A percentile compares a stretch with the other conserved stretches of the same genome.
phyloP scores from a whole-genome alignment of 2,797 vertebrate genomes.

The Enteromius thamalakanensis region DNA sequence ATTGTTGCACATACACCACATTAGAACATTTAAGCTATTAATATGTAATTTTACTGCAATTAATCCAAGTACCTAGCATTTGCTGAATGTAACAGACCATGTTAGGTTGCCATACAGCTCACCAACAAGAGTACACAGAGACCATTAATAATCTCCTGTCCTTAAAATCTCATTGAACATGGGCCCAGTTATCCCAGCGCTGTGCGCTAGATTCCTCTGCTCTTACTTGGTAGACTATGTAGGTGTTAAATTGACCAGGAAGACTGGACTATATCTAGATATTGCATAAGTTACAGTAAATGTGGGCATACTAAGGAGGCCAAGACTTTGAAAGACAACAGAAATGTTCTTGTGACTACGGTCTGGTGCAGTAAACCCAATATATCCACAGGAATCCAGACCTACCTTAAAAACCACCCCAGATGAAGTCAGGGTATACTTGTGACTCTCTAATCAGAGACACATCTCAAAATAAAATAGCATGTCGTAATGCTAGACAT shows the following conservation, averaged over 20 bases:
- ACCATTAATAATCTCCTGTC: conserved; percentile 34
- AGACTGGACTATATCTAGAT: conserved; percentile 43
- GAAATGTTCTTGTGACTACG: conserved; percentile 52
- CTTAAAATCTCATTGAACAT: conserved; percentile 49
- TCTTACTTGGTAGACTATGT: conserved; percentile 20
- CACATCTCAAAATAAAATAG: conserved; percentile 62
- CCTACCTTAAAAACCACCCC: conserved; percentile 44
- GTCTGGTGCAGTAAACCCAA: conserved; percentile 53
- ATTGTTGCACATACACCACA: neutral
- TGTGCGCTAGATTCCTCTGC: conserved; percentile 26
- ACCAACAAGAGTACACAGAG: conserved; percentile 33
- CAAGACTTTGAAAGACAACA: conserved; percentile 47
- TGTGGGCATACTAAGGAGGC: conserved; percentile 2
- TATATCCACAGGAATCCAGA: conserved; percentile 66
- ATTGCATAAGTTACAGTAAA: conserved; percentile 48
- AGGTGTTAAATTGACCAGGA: conserved; percentile 28
- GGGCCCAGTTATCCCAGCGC: conserved; percentile 28
- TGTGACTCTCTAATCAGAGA: conserved; percentile 67
- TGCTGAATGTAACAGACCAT: conserved; percentile 33
- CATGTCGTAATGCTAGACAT: conserved; percentile 34
- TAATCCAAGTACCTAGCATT: conserved; percentile 39
- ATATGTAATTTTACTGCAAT: conserved; percentile 2
- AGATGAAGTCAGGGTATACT: conserved; percentile 67
- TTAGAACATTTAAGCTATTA: neutral
- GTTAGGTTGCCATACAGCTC: conserved; percentile 19